Percentiles rank a stretch among this genome's conserved stretches.
Evolutionary conservation across 2,888 invertebrate species (phyloP).

Genomic region (Alloscopus bannaensis): DNA sequence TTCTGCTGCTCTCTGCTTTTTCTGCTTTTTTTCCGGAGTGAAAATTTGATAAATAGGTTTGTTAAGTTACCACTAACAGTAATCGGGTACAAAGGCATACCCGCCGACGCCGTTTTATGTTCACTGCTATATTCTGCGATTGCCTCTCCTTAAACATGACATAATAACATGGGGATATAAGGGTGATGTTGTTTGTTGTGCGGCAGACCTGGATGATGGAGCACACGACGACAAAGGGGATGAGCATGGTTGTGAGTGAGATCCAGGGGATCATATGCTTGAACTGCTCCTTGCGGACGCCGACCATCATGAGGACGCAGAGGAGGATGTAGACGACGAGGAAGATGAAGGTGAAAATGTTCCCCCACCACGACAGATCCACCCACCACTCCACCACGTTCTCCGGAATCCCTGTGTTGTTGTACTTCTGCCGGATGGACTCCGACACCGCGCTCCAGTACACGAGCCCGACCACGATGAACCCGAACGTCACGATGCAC

Average conservation of each 20-base stretch:
- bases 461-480: constrained; percentile 68
- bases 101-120: too few species aligned
- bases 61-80: too few species aligned
- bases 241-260: constrained; percentile 67
- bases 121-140: too few species aligned
- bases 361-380: constrained; percentile 71
- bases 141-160: too few species aligned
- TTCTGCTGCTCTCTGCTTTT: too few species aligned
- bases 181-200: too few species aligned
- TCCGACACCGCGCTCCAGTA: constrained; percentile 70
- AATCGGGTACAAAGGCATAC: too few species aligned
- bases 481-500: constrained; percentile 64
- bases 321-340: constrained; percentile 68
- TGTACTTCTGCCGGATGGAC: constrained; percentile 64
- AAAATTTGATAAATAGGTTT: too few species aligned
- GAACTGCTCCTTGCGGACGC: constrained; percentile 67
- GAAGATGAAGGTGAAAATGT: constrained; percentile 71
- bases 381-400: constrained; percentile 66
- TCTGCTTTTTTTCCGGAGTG: too few species aligned
- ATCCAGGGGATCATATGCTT: constrained; percentile 73
- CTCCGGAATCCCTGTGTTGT: constrained; percentile 60
- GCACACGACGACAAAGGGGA: constrained; percentile 69
- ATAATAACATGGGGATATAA: too few species aligned
- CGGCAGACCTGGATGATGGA: constrained; percentile 65
- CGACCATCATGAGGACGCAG: constrained; percentile 68